Base-by-base conservation (phyloP, 2,113 vertebrate genomes). In the Zapus hudsonius region DNA sequence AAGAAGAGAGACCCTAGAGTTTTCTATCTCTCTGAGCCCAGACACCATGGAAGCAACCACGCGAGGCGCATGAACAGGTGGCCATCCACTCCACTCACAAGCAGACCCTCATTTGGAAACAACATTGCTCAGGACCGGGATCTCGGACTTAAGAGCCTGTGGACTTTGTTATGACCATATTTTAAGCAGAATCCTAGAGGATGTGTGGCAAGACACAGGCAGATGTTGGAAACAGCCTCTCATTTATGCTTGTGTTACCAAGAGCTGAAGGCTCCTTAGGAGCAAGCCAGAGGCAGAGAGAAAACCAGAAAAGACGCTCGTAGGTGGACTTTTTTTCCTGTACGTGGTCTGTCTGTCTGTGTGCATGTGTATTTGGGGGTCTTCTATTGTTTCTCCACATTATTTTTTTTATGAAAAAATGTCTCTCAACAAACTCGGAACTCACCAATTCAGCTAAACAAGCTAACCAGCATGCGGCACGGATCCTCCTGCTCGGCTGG, bases 21-120 rank as follows among this genome's bases (percentile, higher is more conserved):
- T 67, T 2, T 5, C 1, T 67, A 3, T 36, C 6, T 44, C 86
- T 93, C 40, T n/a, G 36, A 61, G 17, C 15, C 27, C 38, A 69
- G 11, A 6, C 7, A 44, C 36, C 70, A 27, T n/a, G 76, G 19
- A 63, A 36, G 69, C 83, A 11, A 25, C 25, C 10, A 11, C 15
- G 3, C 59, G 27, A n/a, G 5, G 42, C 29, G 23, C 0, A 10
- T 19, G 7, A 42, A 4, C 31, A n/a, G 5, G 29, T 13, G 3
- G 27, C 36, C 40, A 63, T 40, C 40, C n/a, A n/a, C 1, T n/a
- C n/a, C 16, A 79, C 42, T 36, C 70, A 33, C 31, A 38, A 23
- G 57, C 23, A 31, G 31, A 67, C 25, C 2, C 33, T 47, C 47
- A 9, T 1, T 25, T 2, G 12, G 23, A 83, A 67, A 67, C 2